Evolutionary conservation across 2,797 vertebrate species (phyloP).

Genomic region (Molossus molossus): DNA sequence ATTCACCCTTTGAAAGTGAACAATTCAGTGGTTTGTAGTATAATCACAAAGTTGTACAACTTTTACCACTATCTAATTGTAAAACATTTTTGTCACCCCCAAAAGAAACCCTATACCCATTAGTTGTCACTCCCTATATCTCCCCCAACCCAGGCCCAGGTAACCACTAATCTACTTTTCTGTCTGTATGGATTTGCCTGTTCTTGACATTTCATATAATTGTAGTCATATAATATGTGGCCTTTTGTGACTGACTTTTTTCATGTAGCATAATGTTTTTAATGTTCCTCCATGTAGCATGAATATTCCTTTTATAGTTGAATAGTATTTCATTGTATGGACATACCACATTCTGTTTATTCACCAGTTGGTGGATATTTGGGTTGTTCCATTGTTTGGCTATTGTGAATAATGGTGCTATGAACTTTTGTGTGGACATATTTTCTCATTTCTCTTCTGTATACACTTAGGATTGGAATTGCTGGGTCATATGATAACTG

Average conservation of each 20-base stretch:
- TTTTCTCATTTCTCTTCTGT: conserved; percentile 69
- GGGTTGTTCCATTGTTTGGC: conserved; percentile 34
- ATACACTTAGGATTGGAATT: conserved; percentile 37
- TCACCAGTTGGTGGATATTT: conserved; percentile 40
- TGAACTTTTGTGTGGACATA: conserved; percentile 58
- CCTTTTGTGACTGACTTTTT: conserved; percentile 60
- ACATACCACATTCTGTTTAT: conserved; percentile 38
- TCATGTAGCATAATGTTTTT: conserved; percentile 58
- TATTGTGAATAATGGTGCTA: conserved; percentile 54
- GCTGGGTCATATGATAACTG: background rate
- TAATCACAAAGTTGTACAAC: conserved; percentile 47
- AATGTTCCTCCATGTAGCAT: background rate
- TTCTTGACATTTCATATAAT: conserved; percentile 62
- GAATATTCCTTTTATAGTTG: conserved; percentile 56
- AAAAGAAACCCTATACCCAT: conserved; percentile 1
- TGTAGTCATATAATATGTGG: conserved; percentile 21
- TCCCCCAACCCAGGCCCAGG: background rate
- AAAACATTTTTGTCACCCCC: conserved; percentile 56
- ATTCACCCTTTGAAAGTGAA: conserved; percentile 60
- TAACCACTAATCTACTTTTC: conserved; percentile 1
- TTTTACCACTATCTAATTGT: conserved; percentile 19
- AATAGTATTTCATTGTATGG: conserved; percentile 59
- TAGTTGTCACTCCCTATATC: background rate
- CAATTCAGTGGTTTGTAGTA: conserved; percentile 29
- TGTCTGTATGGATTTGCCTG: conserved; percentile 34